These are phyloP conservation scores for Theretra japonica DNA, from an alignment of 2,888 invertebrate species.

Conservation along the genomic window DNA sequence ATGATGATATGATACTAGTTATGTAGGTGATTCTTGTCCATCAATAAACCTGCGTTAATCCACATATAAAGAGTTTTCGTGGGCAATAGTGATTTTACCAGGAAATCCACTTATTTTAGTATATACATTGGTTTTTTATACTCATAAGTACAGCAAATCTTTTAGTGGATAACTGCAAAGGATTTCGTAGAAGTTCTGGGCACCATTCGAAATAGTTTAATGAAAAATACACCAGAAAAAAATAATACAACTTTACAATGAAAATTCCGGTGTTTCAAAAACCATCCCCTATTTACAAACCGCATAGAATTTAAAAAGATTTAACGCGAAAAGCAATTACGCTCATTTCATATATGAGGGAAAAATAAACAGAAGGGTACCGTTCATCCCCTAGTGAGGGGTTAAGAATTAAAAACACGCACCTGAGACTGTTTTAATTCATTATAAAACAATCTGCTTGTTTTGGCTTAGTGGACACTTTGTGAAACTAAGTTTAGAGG, in stretches of 20 bases:
- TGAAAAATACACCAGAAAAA: neutral
- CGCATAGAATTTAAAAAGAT: constrained; percentile 58
- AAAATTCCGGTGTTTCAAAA: neutral
- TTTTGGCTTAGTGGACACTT: neutral
- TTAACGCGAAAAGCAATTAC: constrained; percentile 66
- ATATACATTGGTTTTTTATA: too few species aligned
- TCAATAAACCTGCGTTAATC: too few species aligned
- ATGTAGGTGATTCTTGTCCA: too few species aligned
- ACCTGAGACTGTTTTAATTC: constrained; percentile 30
- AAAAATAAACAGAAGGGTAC: constrained; percentile 67
- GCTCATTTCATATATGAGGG: constrained; percentile 60
- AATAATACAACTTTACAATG: neutral
- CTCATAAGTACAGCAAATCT: too few species aligned
- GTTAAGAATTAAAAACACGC: constrained; percentile 46
- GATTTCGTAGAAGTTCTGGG: too few species aligned
- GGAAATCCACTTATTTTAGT: too few species aligned
- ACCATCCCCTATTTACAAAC: neutral
- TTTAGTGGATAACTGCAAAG: too few species aligned
- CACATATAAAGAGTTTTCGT: too few species aligned
- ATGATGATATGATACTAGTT: too few species aligned
- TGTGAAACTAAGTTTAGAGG: neutral
- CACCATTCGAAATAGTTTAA: neutral
- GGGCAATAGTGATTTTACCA: too few species aligned
- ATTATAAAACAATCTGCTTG: constrained; percentile 25
- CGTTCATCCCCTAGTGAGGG: constrained; percentile 48